Evolutionary conservation across 1,140 invertebrate species (phyloP).

Genomic region (Acromyrmex echinatior): DNA sequence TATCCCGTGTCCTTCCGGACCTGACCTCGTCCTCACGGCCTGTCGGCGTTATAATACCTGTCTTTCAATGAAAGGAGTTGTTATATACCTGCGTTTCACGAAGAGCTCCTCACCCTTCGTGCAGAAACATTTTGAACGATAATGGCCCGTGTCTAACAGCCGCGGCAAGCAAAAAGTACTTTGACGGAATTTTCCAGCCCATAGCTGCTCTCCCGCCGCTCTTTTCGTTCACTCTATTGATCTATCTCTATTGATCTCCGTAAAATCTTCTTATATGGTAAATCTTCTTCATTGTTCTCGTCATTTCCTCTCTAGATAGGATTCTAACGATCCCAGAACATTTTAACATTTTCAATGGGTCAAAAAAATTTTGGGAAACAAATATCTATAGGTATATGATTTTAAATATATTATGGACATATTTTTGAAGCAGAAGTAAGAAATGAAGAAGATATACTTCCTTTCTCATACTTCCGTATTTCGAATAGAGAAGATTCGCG

Average conservation of each 20-base stretch:
- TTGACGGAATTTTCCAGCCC: constrained; percentile 51
- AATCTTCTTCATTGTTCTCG: neutral
- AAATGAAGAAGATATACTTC: neutral
- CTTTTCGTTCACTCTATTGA: neutral
- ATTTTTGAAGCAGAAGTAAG: neutral
- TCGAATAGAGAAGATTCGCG: no score
- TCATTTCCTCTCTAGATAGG: neutral
- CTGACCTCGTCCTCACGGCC: constrained; percentile 68
- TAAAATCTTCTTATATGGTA: neutral
- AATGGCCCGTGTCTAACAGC: constrained; percentile 38
- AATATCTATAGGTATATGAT: neutral
- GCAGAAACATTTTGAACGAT: constrained; percentile 61
- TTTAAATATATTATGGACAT: neutral
- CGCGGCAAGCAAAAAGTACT: constrained; percentile 36
- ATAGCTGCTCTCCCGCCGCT: constrained; percentile 21
- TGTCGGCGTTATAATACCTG: constrained; percentile 36
- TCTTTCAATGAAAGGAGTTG: constrained; percentile 3
- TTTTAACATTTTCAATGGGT: neutral
- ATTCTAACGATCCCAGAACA: neutral
- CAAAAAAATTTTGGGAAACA: neutral
- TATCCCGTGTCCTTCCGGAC: constrained; percentile 54
- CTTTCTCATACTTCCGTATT: no score
- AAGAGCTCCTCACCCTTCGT: constrained; percentile 26
- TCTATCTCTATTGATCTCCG: neutral
- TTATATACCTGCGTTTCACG: constrained; percentile 67